Evolutionary conservation across 2,113 vertebrate genomes (phyloP).

Genomic region (Laticauda colubrina): DNA sequence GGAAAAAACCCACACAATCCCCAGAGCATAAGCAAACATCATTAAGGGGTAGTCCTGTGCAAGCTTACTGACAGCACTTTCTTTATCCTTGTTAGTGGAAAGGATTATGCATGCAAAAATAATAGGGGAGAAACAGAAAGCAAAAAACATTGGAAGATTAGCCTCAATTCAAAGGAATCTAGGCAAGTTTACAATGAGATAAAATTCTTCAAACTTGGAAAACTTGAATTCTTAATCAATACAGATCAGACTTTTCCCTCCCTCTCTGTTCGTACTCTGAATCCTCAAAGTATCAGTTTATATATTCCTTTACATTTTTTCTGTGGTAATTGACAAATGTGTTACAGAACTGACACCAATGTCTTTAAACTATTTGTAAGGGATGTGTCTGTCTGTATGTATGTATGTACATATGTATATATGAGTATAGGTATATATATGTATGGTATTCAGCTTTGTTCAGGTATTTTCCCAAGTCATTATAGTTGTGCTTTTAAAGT

Average conservation of each 20-base stretch:
- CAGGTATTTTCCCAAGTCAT: no score
- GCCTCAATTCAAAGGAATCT: background rate
- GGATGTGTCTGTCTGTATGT: background rate
- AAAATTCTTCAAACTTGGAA: background rate
- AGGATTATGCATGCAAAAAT: background rate
- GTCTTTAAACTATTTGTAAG: slow-evolving; percentile 59
- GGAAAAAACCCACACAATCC: background rate
- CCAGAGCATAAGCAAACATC: background rate
- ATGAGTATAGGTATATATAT: no score
- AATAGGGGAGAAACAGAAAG: background rate
- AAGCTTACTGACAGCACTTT: background rate
- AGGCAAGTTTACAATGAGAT: background rate
- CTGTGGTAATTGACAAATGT: slow-evolving; percentile 59
- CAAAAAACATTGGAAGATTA: background rate
- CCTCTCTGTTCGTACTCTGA: background rate
- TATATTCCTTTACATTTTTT: slow-evolving; percentile 43
- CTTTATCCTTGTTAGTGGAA: background rate
- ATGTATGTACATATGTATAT: no score
- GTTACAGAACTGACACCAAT: slow-evolving; percentile 41
- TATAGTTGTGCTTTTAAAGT: no score
- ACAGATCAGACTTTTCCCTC: background rate
- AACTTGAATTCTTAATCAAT: background rate
- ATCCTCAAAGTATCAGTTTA: slow-evolving; percentile 54
- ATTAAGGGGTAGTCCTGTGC: background rate
- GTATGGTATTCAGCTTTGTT: no score